These are phyloP conservation scores for Diaperis boleti DNA, from an alignment of 2,888 invertebrate species.

Conservation along the genomic window DNA sequence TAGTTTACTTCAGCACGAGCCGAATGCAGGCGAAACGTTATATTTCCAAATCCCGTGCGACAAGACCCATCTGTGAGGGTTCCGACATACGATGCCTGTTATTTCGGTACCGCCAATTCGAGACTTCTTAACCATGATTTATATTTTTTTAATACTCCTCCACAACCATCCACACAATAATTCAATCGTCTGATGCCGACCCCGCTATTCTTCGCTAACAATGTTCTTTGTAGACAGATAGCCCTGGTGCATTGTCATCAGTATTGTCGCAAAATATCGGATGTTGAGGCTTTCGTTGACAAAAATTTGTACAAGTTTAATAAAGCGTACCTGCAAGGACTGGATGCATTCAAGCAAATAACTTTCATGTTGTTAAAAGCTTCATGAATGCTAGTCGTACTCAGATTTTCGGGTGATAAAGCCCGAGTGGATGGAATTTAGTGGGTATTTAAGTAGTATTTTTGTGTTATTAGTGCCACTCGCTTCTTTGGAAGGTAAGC, in stretches of 20 bases:
- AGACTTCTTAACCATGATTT: constrained; percentile 26
- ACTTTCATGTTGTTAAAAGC: constrained; percentile 19
- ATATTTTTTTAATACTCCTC: constrained; percentile 37
- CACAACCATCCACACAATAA: constrained; percentile 24
- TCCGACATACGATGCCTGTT: constrained; percentile 28
- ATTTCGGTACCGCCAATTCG: constrained; percentile 32
- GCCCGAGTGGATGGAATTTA: constrained; percentile 51
- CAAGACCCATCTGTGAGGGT: constrained; percentile 32
- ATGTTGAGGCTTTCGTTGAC: constrained; percentile 52
- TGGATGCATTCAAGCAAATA: constrained; percentile 37
- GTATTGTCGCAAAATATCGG: constrained; percentile 60
- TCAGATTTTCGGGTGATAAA: constrained; percentile 59
- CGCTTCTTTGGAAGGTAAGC: constrained; percentile 40
- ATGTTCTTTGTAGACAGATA: constrained; percentile 42
- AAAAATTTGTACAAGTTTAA: constrained; percentile 53
- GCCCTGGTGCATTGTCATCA: constrained; percentile 57
- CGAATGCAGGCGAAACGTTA: constrained; percentile 60
- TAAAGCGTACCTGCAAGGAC: constrained; percentile 51
- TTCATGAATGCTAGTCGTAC: constrained; percentile 36
- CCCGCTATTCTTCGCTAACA: constrained; percentile 26
- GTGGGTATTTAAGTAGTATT: constrained; percentile 49
- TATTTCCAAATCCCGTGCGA: constrained; percentile 59
- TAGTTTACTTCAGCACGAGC: constrained; percentile 61
- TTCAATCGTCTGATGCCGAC: constrained; percentile 11
- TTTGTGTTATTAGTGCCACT: constrained; percentile 53